These are phyloP conservation scores for Vollenhovia emeryi DNA, from an alignment of 1,140 invertebrate genomes.

Conservation along the genomic window DNA sequence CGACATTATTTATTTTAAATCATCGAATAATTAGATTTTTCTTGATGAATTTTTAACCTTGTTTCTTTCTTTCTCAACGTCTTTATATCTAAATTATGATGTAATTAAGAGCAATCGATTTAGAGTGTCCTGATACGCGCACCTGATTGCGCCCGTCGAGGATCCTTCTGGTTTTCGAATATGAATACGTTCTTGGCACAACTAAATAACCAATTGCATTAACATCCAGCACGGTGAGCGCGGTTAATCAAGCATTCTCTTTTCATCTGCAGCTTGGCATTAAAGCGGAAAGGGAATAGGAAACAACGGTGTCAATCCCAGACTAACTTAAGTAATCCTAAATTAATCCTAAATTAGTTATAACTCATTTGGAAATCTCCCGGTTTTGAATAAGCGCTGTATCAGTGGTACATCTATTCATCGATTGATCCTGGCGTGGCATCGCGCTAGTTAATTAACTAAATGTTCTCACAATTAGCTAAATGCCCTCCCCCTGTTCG, in stretches of 20 bases:
- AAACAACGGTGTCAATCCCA: conserved; percentile 26
- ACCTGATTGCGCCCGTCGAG: background rate
- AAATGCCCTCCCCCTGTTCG: background rate
- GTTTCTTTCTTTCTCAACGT: background rate
- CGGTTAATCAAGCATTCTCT: conserved; percentile 31
- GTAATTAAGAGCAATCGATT: background rate
- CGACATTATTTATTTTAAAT: background rate
- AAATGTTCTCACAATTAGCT: background rate
- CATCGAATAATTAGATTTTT: background rate
- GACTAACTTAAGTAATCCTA: background rate
- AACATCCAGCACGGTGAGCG: background rate
- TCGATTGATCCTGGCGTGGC: background rate
- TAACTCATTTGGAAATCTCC: background rate
- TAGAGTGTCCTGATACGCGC: background rate
- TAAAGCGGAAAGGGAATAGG: conserved; percentile 24
- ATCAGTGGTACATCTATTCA: background rate
- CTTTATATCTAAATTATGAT: background rate
- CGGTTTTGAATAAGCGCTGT: background rate
- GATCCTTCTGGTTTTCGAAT: conserved; percentile 1
- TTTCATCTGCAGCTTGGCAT: background rate
- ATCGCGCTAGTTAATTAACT: background rate
- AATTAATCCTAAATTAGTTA: conserved; percentile 13
- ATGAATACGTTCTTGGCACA: background rate
- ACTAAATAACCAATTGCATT: background rate
- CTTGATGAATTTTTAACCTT: background rate